Conservation (phyloP, 2,797 vertebrate species). For the Acrossocheilus fasciatus region DNA sequence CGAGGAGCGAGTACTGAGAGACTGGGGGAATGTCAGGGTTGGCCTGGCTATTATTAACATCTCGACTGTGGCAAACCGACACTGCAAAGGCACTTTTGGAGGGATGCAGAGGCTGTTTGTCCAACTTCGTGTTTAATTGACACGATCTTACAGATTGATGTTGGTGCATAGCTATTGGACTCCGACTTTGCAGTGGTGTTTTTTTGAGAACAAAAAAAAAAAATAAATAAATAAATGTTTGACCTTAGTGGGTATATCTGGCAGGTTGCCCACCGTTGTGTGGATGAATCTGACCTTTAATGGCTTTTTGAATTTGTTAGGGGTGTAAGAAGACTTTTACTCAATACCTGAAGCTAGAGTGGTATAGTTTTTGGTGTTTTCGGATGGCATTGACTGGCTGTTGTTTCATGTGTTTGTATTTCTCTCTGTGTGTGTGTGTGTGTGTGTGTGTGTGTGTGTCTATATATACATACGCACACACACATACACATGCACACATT, state of each 20-base stretch:
- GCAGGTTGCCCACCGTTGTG: not conserved
- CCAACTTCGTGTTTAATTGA: slow-evolving; percentile 38
- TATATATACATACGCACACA: not conserved
- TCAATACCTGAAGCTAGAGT: not conserved
- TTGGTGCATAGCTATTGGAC: slow-evolving; percentile 2
- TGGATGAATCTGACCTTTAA: slow-evolving; percentile 28
- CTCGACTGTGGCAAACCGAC: slow-evolving; percentile 59
- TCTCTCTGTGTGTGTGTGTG: not conserved
- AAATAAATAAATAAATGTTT: not conserved
- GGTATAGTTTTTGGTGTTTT: not conserved
- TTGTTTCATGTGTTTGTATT: not conserved
- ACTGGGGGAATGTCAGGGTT: slow-evolving; percentile 49
- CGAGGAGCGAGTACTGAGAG: slow-evolving; percentile 48
- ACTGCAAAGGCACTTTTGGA: slow-evolving; percentile 11
- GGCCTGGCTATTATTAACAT: slow-evolving; percentile 71
- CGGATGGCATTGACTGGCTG: not conserved
- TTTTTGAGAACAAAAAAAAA: not conserved
- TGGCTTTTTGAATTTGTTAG: slow-evolving; percentile 35
- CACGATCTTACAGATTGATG: slow-evolving; percentile 58
- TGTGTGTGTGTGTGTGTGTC: not conserved
- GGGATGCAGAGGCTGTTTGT: slow-evolving; percentile 16
- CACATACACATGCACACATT: not conserved
- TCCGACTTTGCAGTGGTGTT: not conserved
- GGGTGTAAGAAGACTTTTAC: not conserved
- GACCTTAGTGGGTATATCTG: not conserved